phyloP scores from a whole-genome alignment of 2,888 invertebrate genomes.

The Rugalucina vietnamica region DNA sequence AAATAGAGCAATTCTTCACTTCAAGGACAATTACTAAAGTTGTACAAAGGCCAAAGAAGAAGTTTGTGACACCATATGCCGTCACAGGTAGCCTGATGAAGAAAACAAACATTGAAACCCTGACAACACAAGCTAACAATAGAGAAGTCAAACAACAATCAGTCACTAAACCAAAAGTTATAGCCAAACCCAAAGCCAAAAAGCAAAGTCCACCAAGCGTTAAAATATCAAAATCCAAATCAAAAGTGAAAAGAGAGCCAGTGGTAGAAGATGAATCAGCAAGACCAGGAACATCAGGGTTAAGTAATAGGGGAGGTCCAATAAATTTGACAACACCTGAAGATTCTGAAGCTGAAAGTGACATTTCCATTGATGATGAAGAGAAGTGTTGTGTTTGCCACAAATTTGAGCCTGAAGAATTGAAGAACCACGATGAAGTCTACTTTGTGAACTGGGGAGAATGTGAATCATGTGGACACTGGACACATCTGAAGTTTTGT shows the following conservation, averaged over 20 bases:
- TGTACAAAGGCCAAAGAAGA: slow-evolving; percentile 25
- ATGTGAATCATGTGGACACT: slow-evolving; percentile 32
- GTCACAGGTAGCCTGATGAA: slow-evolving; percentile 28
- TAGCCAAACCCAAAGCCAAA: too few species aligned
- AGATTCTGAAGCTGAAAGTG: background rate
- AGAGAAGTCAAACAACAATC: background rate
- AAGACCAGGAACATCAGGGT: slow-evolving; percentile 4
- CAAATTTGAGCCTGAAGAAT: slow-evolving; percentile 32
- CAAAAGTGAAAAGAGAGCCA: too few species aligned
- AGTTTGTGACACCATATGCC: slow-evolving; percentile 22
- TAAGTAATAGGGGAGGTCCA: background rate
- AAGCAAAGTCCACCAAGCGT: too few species aligned
- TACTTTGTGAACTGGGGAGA: slow-evolving; percentile 30
- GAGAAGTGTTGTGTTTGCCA: slow-evolving; percentile 32
- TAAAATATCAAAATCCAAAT: too few species aligned
- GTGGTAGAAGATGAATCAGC: too few species aligned
- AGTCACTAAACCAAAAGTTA: too few species aligned
- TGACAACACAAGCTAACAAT: background rate
- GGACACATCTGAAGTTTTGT: slow-evolving; percentile 35
- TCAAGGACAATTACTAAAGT: slow-evolving; percentile 18
- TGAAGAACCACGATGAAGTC: background rate
- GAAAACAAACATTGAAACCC: slow-evolving; percentile 15
- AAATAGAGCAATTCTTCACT: background rate
- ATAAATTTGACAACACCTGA: background rate
- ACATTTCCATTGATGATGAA: background rate